Percentiles rank a stretch among this genome's conserved stretches.
Conservation (phyloP, 2,113 vertebrate genomes). For the Hippocampus abdominalis region DNA sequence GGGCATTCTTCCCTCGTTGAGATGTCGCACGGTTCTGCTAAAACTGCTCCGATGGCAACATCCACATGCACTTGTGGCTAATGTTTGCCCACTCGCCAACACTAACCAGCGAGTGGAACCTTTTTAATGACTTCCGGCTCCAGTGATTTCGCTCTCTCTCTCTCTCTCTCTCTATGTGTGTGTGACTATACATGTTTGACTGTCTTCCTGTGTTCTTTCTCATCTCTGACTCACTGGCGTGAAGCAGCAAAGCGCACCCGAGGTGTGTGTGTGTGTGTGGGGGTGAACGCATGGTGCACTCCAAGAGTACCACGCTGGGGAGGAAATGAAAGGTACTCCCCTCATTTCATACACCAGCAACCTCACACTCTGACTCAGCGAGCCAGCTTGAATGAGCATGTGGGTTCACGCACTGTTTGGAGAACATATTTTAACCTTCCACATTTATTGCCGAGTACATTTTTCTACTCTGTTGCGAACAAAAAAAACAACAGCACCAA, state of each 20-base stretch:
- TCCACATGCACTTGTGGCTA: neutral
- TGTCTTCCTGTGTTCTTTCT: slow-evolving; percentile 69
- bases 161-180: slow-evolving; percentile 16
- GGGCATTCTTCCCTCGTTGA: neutral
- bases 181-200: slow-evolving; percentile 25
- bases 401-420: slow-evolving; percentile 6
- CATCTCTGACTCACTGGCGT: slow-evolving; percentile 59
- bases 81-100: slow-evolving; percentile 7
- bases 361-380: slow-evolving; percentile 68
- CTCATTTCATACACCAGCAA: slow-evolving; percentile 68
- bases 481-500: slow-evolving; percentile 1
- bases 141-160: slow-evolving; percentile 21
- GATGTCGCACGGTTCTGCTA: neutral
- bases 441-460: slow-evolving; percentile 28
- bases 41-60: neutral
- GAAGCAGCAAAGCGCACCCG: slow-evolving; percentile 38
- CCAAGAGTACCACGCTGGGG: slow-evolving; percentile 40
- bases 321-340: slow-evolving; percentile 71
- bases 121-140: slow-evolving; percentile 16
- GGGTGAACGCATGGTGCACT: neutral
- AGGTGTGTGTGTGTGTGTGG: slow-evolving; percentile 11
- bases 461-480: slow-evolving; percentile 43
- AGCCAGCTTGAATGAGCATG: slow-evolving; percentile 27
- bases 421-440: slow-evolving; percentile 25
- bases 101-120: slow-evolving; percentile 1